A percentile compares a stretch with the other conserved stretches of the same genome.
phyloP scores from a whole-genome alignment of 2,113 vertebrate species.

The Pelecanus crispus region DNA sequence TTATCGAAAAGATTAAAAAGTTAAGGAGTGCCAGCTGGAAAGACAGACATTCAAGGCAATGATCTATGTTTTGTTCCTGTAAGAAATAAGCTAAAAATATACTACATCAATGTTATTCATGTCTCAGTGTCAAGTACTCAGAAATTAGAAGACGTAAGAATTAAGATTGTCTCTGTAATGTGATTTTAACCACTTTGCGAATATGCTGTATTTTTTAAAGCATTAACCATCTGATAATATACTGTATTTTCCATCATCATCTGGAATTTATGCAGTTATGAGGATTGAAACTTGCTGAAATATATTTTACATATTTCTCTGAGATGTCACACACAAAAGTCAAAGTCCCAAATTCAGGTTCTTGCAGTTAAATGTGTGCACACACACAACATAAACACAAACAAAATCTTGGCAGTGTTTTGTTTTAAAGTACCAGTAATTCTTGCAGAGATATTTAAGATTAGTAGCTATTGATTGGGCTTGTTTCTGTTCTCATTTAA shows the following conservation, averaged over 20 bases:
- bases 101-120: neutral
- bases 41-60: neutral
- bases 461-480: conserved; percentile 17
- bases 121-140: neutral
- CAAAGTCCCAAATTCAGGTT: neutral
- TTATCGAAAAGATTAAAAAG: neutral
- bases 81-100: conserved; percentile 2
- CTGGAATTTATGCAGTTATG: neutral
- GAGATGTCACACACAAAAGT: neutral
- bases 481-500: conserved; percentile 32
- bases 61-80: neutral
- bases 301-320: neutral
- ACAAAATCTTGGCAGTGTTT: neutral
- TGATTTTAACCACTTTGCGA: neutral
- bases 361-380: neutral
- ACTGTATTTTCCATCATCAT: neutral
- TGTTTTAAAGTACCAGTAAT: neutral
- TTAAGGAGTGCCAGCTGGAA: neutral
- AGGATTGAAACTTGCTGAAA: neutral
- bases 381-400: neutral
- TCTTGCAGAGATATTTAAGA: conserved; percentile 39
- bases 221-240: neutral
- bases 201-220: neutral
- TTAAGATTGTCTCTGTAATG: neutral
- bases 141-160: neutral